Conservation (phyloP, 2,888 invertebrate genomes). For the Epinotia ramella region DNA sequence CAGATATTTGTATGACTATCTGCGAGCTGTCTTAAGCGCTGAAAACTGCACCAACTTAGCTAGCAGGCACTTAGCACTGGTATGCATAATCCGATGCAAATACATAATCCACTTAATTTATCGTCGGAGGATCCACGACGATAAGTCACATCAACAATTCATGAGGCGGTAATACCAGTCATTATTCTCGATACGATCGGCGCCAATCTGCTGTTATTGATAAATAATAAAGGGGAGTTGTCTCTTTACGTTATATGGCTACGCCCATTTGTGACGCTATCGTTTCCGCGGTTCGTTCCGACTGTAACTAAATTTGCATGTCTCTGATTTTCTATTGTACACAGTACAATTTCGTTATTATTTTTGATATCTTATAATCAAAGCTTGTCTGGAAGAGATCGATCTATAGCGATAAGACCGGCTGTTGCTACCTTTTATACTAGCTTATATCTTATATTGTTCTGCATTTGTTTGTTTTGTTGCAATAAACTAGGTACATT, state of each 20-base stretch:
- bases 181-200: slow-evolving; percentile 40
- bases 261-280: slow-evolving; percentile 24
- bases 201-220: slow-evolving; percentile 41
- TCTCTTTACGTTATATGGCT: slow-evolving; percentile 21
- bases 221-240: slow-evolving; percentile 32
- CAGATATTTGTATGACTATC: background rate
- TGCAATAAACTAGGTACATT: too few relatives aligned
- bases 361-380: too few relatives aligned
- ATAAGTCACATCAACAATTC: slow-evolving; percentile 41
- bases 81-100: slow-evolving; percentile 38
- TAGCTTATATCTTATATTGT: too few relatives aligned
- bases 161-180: slow-evolving; percentile 37
- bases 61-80: background rate
- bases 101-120: slow-evolving; percentile 41
- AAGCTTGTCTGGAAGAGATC: too few relatives aligned
- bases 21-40: background rate
- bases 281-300: background rate
- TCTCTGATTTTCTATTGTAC: too few relatives aligned
- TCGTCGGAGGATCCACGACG: slow-evolving; percentile 25
- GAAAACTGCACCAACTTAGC: slow-evolving; percentile 1
- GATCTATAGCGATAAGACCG: too few relatives aligned
- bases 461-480: too few relatives aligned
- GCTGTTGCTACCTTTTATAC: too few relatives aligned
- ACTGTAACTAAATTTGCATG: background rate
- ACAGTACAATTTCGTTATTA: too few relatives aligned